Conservation (phyloP, 2,797 vertebrate species). For the Buceros bicornis region DNA sequence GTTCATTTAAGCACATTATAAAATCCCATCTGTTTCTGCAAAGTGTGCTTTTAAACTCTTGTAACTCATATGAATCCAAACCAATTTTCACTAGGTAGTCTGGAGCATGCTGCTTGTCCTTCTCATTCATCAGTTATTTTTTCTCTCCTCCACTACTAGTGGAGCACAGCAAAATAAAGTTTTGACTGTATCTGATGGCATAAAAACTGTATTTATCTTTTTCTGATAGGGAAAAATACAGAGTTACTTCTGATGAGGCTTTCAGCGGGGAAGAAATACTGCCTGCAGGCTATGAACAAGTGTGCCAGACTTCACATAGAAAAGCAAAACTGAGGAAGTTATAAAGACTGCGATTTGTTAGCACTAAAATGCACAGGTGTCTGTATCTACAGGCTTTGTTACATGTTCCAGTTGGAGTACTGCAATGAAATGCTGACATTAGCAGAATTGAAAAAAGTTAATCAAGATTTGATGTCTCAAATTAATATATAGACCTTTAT, state of each 20-base stretch:
- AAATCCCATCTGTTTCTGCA: not conserved
- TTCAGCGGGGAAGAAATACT: not conserved
- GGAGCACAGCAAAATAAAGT: not conserved
- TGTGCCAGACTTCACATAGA: not conserved
- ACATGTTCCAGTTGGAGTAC: not conserved
- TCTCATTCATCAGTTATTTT: not conserved
- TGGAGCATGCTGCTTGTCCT: not conserved
- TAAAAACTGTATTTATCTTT: not conserved
- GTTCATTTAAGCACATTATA: not conserved
- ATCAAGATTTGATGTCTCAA: not conserved
- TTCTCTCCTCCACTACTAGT: not conserved
- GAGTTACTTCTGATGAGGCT: not conserved
- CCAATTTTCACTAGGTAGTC: not conserved
- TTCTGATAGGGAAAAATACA: not conserved
- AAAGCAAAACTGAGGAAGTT: not conserved
- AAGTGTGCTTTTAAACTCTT: slow-evolving; percentile 1
- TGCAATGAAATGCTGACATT: not conserved
- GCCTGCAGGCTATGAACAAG: not conserved
- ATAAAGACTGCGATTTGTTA: not conserved
- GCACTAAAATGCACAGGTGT: not conserved
- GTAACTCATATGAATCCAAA: not conserved
- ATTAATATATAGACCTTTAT: not conserved
- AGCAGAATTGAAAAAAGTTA: not conserved
- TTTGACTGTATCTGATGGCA: not conserved
- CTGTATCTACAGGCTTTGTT: not conserved